Evolutionary conservation across 2,888 invertebrate genomes (phyloP).

Genomic region (Mycalesis mineus): DNA sequence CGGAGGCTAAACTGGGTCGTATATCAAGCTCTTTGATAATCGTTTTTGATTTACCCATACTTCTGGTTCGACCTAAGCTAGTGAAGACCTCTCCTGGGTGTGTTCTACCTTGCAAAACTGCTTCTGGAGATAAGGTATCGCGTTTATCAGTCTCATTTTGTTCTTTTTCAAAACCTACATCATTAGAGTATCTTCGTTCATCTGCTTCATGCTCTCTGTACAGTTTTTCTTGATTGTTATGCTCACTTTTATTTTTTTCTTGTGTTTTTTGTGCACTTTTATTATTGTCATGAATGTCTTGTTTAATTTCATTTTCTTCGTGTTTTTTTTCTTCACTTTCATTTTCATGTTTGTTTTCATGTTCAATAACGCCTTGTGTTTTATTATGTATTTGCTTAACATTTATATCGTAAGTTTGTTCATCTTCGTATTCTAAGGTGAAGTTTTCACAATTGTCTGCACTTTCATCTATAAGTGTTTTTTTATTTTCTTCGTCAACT

Average conservation of each 20-base stretch:
- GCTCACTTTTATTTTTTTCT: constrained; percentile 16
- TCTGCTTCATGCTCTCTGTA: no score
- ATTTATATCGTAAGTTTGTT: constrained; percentile 14
- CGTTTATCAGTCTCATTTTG: constrained; percentile 27
- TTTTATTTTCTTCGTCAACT: neutral
- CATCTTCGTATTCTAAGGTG: constrained; percentile 27
- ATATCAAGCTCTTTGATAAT: constrained; percentile 41
- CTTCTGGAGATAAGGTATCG: constrained; percentile 49
- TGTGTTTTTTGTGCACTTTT: no score
- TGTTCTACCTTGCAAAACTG: constrained; percentile 39
- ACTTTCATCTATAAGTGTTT: constrained; percentile 2
- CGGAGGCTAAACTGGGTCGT: constrained; percentile 44
- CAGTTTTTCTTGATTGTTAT: constrained; percentile 11
- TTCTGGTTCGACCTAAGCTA: constrained; percentile 43
- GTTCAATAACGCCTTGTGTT: neutral
- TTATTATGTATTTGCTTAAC: neutral
- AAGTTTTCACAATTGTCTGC: constrained; percentile 28
- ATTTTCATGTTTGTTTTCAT: neutral
- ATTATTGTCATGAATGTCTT: neutral
- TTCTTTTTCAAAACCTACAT: constrained; percentile 20
- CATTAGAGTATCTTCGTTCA: no score
- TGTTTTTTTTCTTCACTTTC: neutral
- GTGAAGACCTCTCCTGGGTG: constrained; percentile 43
- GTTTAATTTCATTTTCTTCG: neutral
- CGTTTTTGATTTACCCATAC: constrained; percentile 47